Evolutionary conservation across 2,888 invertebrate genomes (phyloP).

Genomic region (Harpalus rubripes): DNA sequence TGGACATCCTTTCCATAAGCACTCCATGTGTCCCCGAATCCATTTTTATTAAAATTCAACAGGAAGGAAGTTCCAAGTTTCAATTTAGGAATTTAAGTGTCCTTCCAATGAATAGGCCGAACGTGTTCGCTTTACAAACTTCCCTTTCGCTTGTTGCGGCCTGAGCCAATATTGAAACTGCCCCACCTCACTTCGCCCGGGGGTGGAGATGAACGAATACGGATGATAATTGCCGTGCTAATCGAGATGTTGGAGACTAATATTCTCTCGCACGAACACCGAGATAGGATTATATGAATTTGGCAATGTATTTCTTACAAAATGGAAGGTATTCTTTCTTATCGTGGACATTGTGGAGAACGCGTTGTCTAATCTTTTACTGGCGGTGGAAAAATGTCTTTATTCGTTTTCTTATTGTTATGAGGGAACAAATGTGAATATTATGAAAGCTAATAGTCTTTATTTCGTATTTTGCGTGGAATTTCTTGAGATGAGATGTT

Average conservation of each 20-base stretch:
- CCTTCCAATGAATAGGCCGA: conserved; percentile 28
- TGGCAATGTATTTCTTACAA: not conserved
- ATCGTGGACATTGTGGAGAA: not conserved
- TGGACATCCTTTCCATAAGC: not conserved
- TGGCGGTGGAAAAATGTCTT: too few species aligned
- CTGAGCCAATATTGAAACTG: conserved; percentile 36
- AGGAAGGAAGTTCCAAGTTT: conserved; percentile 9
- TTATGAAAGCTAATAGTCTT: too few species aligned
- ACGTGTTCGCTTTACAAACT: conserved; percentile 43
- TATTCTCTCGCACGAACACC: conserved; percentile 30
- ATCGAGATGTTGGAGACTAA: conserved; percentile 52
- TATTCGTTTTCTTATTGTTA: too few species aligned
- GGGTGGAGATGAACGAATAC: not conserved
- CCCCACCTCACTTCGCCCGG: not conserved
- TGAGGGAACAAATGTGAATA: too few species aligned
- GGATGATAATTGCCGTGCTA: conserved; percentile 36
- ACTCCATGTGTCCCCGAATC: not conserved
- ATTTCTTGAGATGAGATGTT: too few species aligned
- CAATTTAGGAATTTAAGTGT: conserved; percentile 41
- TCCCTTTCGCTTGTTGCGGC: conserved; percentile 29
- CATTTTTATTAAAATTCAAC: conserved; percentile 31
- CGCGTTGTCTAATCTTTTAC: not conserved
- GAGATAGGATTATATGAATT: not conserved
- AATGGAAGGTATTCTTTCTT: not conserved
- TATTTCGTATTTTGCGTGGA: too few species aligned